Conservation (phyloP, 2,888 invertebrate genomes). For the Hesperia comma region DNA sequence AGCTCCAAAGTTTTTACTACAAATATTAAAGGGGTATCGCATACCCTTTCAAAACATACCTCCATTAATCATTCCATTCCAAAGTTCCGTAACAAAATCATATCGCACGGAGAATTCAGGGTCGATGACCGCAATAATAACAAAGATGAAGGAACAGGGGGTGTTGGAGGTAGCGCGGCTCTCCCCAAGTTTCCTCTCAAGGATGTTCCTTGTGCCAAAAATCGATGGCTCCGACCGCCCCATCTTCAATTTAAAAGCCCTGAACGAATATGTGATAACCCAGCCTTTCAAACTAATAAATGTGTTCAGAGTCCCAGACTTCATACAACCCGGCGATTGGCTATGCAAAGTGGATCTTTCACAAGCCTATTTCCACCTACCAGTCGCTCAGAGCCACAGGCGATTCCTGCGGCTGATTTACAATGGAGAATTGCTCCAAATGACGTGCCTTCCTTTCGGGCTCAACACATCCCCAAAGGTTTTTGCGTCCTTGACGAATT, state of each 20-base stretch:
- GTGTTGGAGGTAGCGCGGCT: conserved; percentile 17
- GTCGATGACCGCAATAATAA: conserved; percentile 26
- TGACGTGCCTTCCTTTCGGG: conserved; percentile 43
- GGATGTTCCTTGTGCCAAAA: conserved; percentile 42
- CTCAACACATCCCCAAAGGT: conserved; percentile 40
- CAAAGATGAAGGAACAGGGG: conserved; percentile 36
- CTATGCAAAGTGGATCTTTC: conserved; percentile 43
- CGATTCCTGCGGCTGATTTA: conserved; percentile 41
- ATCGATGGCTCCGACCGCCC: conserved; percentile 40
- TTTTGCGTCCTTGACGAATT: conserved; percentile 44
- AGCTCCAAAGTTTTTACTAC: conserved; percentile 19
- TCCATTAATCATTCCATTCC: conserved; percentile 24
- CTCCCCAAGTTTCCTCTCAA: conserved; percentile 37
- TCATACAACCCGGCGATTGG: conserved; percentile 38
- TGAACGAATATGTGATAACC: conserved; percentile 36
- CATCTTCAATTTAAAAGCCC: conserved; percentile 42
- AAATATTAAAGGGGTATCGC: conserved; percentile 34
- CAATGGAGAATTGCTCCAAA: conserved; percentile 36
- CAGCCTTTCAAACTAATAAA: conserved; percentile 37
- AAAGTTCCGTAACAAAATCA: not conserved
- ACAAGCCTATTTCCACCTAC: conserved; percentile 44
- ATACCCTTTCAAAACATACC: conserved; percentile 33
- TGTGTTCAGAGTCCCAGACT: conserved; percentile 25
- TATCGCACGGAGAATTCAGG: not conserved
- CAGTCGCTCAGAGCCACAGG: conserved; percentile 35